Evolutionary conservation across 2,113 vertebrate species (phyloP).

Genomic region (Malurus alboscapulatus): DNA sequence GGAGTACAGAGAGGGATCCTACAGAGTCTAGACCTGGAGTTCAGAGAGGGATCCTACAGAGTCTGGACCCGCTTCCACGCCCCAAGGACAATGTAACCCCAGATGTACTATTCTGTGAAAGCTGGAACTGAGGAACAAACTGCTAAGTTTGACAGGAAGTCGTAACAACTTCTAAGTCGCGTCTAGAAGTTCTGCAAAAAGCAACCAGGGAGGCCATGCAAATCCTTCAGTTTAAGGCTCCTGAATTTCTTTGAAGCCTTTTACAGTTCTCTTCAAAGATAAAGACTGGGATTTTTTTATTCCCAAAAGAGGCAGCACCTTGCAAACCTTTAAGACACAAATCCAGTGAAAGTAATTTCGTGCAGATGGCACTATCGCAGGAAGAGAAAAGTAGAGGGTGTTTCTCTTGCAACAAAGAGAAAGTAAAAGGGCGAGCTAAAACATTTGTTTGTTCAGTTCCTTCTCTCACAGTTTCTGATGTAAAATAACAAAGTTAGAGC

Average conservation of each 20-base stretch:
- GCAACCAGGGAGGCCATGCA: not conserved
- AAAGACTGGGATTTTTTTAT: not conserved
- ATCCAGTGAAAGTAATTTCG: not conserved
- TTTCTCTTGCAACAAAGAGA: not conserved
- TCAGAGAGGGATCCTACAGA: too few relatives aligned
- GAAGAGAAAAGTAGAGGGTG: not conserved
- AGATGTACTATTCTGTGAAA: fast-evolving
- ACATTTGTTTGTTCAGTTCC: not conserved
- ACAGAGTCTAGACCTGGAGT: too few relatives aligned
- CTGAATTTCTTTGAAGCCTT: not conserved
- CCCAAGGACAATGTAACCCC: not conserved
- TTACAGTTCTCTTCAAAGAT: not conserved
- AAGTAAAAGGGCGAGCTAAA: not conserved
- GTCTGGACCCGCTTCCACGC: fast-evolving
- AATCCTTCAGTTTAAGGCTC: not conserved
- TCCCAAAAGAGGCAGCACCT: not conserved
- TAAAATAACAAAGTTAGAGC: not conserved
- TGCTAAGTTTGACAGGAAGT: not conserved
- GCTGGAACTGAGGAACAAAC: not conserved
- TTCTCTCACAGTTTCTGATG: not conserved
- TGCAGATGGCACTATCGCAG: not conserved
- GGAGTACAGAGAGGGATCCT: too few relatives aligned
- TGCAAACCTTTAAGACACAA: not conserved
- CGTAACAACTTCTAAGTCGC: not conserved
- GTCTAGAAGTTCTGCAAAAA: not conserved